These are phyloP conservation scores for Caretta caretta DNA, from an alignment of 2,113 vertebrate species.

Conservation along the genomic window DNA sequence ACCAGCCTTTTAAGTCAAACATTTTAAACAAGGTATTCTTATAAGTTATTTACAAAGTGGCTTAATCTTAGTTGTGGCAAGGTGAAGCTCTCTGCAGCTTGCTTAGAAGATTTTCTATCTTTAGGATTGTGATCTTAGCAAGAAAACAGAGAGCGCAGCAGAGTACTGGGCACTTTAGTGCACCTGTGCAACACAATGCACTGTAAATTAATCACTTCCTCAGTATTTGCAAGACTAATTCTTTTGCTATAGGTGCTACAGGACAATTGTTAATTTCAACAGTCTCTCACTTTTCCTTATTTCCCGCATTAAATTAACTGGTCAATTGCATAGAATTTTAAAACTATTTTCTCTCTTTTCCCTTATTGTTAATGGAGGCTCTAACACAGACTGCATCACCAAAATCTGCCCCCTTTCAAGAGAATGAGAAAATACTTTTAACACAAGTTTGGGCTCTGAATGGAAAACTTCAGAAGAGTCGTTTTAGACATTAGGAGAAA, in stretches of 20 bases:
- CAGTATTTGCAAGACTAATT: neutral
- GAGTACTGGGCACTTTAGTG: rapidly evolving
- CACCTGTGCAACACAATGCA: neutral
- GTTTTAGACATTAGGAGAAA: neutral
- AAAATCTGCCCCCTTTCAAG: neutral
- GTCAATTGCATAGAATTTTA: neutral
- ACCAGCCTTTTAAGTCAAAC: neutral
- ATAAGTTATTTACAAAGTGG: neutral
- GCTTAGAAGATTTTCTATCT: neutral
- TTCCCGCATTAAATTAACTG: neutral
- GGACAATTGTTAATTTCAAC: neutral
- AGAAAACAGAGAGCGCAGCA: neutral
- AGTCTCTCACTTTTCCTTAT: neutral
- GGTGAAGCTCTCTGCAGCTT: neutral
- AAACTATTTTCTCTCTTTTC: neutral
- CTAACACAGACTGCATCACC: neutral
- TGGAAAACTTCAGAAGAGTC: neutral
- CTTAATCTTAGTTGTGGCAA: neutral
- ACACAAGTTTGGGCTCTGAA: neutral
- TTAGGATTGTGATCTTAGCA: neutral
- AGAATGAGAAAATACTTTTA: neutral
- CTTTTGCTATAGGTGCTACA: neutral
- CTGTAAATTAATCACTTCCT: neutral
- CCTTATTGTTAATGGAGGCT: neutral
- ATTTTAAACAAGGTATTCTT: neutral